Conservation (phyloP, 2,888 invertebrate species). For the Melipona bicolor region DNA sequence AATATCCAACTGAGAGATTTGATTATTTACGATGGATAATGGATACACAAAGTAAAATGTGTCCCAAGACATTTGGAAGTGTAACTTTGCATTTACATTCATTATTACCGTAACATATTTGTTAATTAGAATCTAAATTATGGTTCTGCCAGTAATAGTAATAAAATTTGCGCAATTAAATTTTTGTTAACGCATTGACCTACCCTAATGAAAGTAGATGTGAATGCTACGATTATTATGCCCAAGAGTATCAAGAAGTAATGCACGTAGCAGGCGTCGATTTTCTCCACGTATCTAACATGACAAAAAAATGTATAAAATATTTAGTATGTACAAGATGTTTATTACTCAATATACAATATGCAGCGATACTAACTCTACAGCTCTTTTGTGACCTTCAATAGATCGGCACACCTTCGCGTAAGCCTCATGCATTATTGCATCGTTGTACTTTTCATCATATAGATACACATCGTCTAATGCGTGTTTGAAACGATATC, state of each 20-base stretch:
- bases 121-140: background rate
- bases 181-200: background rate
- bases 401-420: background rate
- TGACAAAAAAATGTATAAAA: background rate
- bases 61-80: too few relatives aligned
- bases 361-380: conserved; percentile 10
- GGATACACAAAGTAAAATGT: too few relatives aligned
- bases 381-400: conserved; percentile 6
- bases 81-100: background rate
- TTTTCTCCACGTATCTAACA: background rate
- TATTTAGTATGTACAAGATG: background rate
- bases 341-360: background rate
- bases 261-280: conserved; percentile 7
- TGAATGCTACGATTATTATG: background rate
- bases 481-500: conserved; percentile 18
- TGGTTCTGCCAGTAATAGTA: too few relatives aligned
- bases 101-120: background rate
- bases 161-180: background rate
- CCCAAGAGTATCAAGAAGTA: background rate
- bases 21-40: too few relatives aligned
- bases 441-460: background rate
- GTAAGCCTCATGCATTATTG: background rate
- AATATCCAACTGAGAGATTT: too few relatives aligned
- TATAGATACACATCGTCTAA: background rate
- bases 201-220: conserved; percentile 2